phyloP scores from a whole-genome alignment of 2,888 invertebrate genomes.

The Phragmatobia fuliginosa region DNA sequence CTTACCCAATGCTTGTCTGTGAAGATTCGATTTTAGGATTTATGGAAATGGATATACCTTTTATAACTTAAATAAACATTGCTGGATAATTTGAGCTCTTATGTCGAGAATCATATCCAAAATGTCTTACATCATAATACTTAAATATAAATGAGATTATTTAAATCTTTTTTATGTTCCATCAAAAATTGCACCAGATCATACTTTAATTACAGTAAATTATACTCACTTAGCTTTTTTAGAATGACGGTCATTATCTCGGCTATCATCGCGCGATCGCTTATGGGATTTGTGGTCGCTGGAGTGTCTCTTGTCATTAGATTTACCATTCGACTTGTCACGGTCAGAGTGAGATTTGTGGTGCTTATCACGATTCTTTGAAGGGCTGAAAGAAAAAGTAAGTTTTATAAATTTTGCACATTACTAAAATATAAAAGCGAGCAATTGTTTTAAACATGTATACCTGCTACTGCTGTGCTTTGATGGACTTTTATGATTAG shows the following conservation, averaged over 20 bases:
- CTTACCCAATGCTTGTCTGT: no score
- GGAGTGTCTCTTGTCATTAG: constrained; percentile 74
- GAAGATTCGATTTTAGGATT: no score
- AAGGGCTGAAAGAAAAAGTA: constrained; percentile 67
- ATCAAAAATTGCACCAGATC: neutral
- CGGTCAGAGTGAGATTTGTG: constrained; percentile 74
- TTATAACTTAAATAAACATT: no score
- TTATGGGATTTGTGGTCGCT: constrained; percentile 85
- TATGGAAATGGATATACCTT: no score
- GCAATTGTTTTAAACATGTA: neutral
- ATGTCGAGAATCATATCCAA: no score
- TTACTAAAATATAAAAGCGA: neutral
- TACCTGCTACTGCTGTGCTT: constrained; percentile 91
- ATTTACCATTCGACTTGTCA: constrained; percentile 68
- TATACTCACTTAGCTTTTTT: constrained; percentile 89
- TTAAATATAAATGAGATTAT: no score
- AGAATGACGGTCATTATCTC: constrained; percentile 88
- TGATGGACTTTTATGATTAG: constrained; percentile 81
- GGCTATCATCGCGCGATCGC: constrained; percentile 91
- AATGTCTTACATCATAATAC: no score
- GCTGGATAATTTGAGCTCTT: no score
- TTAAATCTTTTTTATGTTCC: no score
- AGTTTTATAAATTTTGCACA: neutral
- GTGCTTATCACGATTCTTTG: constrained; percentile 81
- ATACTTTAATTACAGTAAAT: neutral